Conservation (phyloP, 2,797 vertebrate species). For the Trematomus bernacchii region DNA sequence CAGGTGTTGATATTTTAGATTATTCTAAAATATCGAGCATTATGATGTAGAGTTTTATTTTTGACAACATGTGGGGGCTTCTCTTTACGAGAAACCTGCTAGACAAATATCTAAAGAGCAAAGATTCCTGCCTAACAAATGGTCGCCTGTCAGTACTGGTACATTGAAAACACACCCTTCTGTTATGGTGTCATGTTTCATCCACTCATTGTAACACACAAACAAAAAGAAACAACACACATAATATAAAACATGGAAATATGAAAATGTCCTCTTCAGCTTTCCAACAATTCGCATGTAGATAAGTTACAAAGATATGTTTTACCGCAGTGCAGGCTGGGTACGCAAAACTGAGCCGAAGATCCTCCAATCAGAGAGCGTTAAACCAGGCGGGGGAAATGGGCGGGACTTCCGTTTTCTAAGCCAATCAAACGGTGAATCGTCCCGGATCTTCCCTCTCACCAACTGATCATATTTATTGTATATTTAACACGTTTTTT, state of each 20-base stretch:
- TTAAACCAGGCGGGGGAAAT: accelerated
- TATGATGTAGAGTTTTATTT: too few relatives aligned
- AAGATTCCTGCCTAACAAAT: accelerated
- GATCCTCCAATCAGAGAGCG: slow-evolving; percentile 55
- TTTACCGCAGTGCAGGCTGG: slow-evolving; percentile 59
- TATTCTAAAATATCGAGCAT: too few relatives aligned
- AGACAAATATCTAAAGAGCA: slow-evolving; percentile 87
- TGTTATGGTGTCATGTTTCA: slow-evolving; percentile 32
- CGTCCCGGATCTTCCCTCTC: neutral
- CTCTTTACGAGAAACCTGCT: slow-evolving; percentile 79
- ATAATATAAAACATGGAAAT: too few relatives aligned
- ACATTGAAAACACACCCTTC: accelerated
- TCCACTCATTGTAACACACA: too few relatives aligned
- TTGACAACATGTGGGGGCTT: slow-evolving; percentile 32
- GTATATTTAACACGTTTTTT: neutral
- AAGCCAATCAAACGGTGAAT: slow-evolving; percentile 33
- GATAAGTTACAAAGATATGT: neutral
- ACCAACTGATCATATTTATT: neutral
- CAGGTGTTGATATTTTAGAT: too few relatives aligned
- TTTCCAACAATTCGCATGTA: accelerated
- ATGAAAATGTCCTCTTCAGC: too few relatives aligned
- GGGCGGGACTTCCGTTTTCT: neutral
- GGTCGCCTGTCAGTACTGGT: accelerated
- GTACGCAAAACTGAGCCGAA: slow-evolving; percentile 5
- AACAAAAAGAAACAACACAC: too few relatives aligned